phyloP scores from a whole-genome alignment of 2,888 invertebrate genomes.

The Sclerodermus sp. region DNA sequence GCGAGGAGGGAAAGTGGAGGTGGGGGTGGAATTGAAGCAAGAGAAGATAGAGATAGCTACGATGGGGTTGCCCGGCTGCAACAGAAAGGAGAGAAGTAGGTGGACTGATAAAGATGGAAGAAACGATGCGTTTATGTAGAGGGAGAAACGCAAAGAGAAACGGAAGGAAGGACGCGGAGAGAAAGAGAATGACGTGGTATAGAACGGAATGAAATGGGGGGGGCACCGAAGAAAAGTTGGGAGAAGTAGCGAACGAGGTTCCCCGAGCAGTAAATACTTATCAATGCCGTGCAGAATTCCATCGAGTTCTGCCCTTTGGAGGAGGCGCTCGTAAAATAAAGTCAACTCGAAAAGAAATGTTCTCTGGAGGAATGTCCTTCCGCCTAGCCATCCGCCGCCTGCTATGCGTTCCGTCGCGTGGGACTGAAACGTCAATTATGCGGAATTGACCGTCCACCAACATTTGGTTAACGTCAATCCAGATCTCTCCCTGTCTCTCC shows the following conservation, averaged over 20 bases:
- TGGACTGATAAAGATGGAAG: too few relatives aligned
- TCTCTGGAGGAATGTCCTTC: slow-evolving; percentile 1
- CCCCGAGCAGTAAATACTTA: slow-evolving; percentile 37
- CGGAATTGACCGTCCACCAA: neutral
- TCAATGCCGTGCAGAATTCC: slow-evolving; percentile 34
- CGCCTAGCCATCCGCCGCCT: too few relatives aligned
- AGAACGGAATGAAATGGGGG: too few relatives aligned
- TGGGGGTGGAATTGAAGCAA: too few relatives aligned
- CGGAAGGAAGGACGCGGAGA: slow-evolving; percentile 16
- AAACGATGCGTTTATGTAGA: too few relatives aligned
- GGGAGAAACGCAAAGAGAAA: slow-evolving; percentile 14
- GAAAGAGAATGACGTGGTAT: slow-evolving; percentile 1
- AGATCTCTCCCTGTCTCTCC: neutral
- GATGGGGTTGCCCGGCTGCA: too few relatives aligned
- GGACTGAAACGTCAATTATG: too few relatives aligned
- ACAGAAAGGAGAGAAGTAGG: too few relatives aligned
- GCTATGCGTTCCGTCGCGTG: too few relatives aligned
- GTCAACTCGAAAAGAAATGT: slow-evolving; percentile 21
- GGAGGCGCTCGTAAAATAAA: slow-evolving; percentile 24
- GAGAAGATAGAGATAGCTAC: too few relatives aligned
- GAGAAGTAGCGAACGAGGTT: slow-evolving; percentile 9
- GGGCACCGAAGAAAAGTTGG: too few relatives aligned
- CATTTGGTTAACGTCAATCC: neutral
- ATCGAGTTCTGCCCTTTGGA: slow-evolving; percentile 15
- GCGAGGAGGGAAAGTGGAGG: too few relatives aligned